Evolutionary conservation across 1,140 invertebrate genomes (phyloP).

Genomic region (Lordiphosa stackelbergi): DNA sequence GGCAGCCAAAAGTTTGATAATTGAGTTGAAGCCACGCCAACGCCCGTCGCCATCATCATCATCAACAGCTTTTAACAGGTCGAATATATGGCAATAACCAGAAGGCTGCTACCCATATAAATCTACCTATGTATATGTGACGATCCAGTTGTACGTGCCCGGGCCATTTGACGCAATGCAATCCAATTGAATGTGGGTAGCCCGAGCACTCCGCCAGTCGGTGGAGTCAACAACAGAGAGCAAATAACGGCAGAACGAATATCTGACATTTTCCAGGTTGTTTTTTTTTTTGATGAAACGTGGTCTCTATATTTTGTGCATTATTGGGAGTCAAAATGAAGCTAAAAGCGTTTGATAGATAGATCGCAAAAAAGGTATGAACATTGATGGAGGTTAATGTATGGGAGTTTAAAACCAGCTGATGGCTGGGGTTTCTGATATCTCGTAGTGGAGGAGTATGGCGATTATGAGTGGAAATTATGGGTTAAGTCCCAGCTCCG

Average conservation of each 20-base stretch:
- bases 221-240: conserved; percentile 6
- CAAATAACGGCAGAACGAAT: conserved; percentile 6
- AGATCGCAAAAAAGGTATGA: not conserved
- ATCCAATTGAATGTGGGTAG: conserved; percentile 44
- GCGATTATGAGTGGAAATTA: no score
- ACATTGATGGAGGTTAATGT: conserved; percentile 22
- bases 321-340: conserved; percentile 42
- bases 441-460: no score
- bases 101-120: conserved; percentile 20
- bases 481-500: no score
- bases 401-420: not conserved
- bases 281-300: conserved; percentile 27
- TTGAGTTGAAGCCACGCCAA: conserved; percentile 60
- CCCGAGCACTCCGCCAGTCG: not conserved
- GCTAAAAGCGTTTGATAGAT: conserved; percentile 15
- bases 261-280: conserved; percentile 28
- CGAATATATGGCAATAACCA: conserved; percentile 47
- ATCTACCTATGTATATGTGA: conserved; percentile 6
- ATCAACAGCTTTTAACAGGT: conserved; percentile 51
- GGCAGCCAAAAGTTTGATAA: conserved; percentile 71
- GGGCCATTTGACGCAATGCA: conserved; percentile 36
- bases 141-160: conserved; percentile 51
- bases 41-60: conserved; percentile 26
- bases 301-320: conserved; percentile 1
- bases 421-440: no score